Conservation (phyloP, 2,113 vertebrate genomes). For the Prionailurus viverrinus region DNA sequence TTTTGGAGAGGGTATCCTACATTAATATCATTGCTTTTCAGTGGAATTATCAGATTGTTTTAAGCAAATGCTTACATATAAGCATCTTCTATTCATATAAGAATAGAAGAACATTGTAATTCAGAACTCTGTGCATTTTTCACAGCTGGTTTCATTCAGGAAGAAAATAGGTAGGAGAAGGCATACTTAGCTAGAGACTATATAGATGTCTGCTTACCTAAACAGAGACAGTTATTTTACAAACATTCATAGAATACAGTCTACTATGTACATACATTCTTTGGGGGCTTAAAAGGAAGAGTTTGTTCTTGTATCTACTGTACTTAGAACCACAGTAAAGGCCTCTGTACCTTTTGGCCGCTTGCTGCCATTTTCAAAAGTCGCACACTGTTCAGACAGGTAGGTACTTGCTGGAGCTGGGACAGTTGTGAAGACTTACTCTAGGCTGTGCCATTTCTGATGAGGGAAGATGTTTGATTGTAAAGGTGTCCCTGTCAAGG, state of each 20-base stretch:
- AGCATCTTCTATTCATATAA: background rate
- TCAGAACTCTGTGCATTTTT: background rate
- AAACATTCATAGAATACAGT: background rate
- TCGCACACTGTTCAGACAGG: background rate
- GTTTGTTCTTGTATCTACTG: background rate
- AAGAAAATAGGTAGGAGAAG: background rate
- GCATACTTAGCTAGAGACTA: background rate
- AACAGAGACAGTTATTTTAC: background rate
- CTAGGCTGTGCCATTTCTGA: background rate
- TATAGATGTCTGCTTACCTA: background rate
- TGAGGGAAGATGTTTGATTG: background rate
- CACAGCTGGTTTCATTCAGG: slow-evolving; percentile 7
- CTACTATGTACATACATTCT: background rate
- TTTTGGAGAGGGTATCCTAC: background rate
- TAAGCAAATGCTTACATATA: background rate
- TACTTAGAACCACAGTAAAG: background rate
- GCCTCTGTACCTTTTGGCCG: slow-evolving; percentile 18
- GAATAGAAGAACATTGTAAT: background rate
- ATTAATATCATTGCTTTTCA: background rate
- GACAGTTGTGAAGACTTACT: background rate
- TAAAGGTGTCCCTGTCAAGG: background rate
- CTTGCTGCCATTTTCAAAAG: slow-evolving; percentile 26
- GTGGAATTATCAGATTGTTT: slow-evolving; percentile 5
- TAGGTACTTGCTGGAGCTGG: background rate
- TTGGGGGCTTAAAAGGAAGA: background rate